These are phyloP conservation scores for Callionymus lyra DNA, from an alignment of 2,113 vertebrate genomes.

Conservation along the genomic window DNA sequence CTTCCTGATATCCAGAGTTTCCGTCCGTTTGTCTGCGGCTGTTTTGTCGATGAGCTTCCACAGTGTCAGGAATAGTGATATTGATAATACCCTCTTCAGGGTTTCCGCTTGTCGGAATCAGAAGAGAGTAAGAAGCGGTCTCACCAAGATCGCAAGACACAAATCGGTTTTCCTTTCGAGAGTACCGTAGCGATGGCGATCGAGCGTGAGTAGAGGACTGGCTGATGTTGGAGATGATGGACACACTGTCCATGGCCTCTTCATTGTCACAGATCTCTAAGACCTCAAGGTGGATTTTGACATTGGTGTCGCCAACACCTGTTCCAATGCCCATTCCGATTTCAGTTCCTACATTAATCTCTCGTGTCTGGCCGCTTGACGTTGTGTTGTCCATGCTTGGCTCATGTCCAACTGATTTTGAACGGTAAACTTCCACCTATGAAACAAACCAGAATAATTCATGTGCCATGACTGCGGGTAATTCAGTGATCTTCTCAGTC, in stretches of 20 bases:
- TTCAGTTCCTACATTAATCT: constrained; percentile 35
- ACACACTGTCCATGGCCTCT: constrained; percentile 92
- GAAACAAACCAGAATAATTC: neutral
- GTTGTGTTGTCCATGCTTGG: constrained; percentile 74
- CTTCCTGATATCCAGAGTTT: constrained; percentile 78
- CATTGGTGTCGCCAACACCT: constrained; percentile 78
- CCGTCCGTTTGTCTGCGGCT: constrained; percentile 76
- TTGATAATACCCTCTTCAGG: constrained; percentile 77
- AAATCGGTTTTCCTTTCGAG: constrained; percentile 88
- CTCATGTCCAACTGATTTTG: constrained; percentile 93
- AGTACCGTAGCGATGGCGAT: constrained; percentile 90
- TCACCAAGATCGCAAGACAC: constrained; percentile 92
- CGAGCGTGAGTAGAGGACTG: constrained; percentile 87
- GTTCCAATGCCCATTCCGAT: constrained; percentile 39
- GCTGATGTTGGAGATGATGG: constrained; percentile 95
- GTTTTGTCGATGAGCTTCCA: constrained; percentile 89
- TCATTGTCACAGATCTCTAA: constrained; percentile 93
- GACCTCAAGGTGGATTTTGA: constrained; percentile 94
- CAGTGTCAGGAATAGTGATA: constrained; percentile 95
- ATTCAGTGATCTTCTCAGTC: too few species aligned
- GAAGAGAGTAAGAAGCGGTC: constrained; percentile 88
- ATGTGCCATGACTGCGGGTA: neutral
- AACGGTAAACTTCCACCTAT: constrained; percentile 87
- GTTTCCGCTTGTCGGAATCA: constrained; percentile 79
- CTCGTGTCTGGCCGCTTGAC: constrained; percentile 19